Base-by-base conservation (phyloP, 2,797 vertebrate genomes). In the Dendrocincla fuliginosa region DNA sequence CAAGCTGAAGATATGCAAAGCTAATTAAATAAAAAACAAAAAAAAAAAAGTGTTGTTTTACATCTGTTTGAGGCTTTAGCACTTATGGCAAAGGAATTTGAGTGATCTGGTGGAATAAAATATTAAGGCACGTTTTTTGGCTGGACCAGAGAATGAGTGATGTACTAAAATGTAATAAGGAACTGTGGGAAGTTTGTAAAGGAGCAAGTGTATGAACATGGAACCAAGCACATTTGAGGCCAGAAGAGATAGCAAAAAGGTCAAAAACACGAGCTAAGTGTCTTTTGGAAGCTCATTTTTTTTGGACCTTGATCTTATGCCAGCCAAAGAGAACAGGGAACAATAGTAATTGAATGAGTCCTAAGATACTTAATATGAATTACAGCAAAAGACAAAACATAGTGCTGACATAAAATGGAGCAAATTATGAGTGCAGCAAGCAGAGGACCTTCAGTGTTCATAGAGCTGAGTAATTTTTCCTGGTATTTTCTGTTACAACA, bases 401-500 rank as follows among this genome's bases (percentile, higher is more conserved):
- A 42, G 16, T 60, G 41, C 68, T 91, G 71, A 78, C 41, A 50
- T 64, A 64, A 89, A 89, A 24, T 30, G 7, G 41, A 79, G 24
- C 30, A 84, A 63, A 63, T 67, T 24, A 12, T 13, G 25, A 70
- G 17, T 37, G 41, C 59, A 77, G 28, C 52, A 76, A 77, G 28
- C 47, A 76, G 46, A 78, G 39, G 9, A 80, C 41, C 37, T 77
- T 59, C 28, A 53, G 18, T 13, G 39, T 67, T 83, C 57, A 39
- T 30, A 65, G 9, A 32, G 5, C 42, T 30, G 19, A n/a, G 30
- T 49, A 22, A 28, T 71, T 74, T 71, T 87, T 97, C 93, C 89
- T 95, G 73, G 14, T 65, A 89, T 95, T 95, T 95, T 84, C 92
- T 95, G 30, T 77, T 93, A 67, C 33, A 93, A 57, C 86, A 95